phyloP scores from a whole-genome alignment of 2,113 vertebrate species.

The Eurystomus gularis region DNA sequence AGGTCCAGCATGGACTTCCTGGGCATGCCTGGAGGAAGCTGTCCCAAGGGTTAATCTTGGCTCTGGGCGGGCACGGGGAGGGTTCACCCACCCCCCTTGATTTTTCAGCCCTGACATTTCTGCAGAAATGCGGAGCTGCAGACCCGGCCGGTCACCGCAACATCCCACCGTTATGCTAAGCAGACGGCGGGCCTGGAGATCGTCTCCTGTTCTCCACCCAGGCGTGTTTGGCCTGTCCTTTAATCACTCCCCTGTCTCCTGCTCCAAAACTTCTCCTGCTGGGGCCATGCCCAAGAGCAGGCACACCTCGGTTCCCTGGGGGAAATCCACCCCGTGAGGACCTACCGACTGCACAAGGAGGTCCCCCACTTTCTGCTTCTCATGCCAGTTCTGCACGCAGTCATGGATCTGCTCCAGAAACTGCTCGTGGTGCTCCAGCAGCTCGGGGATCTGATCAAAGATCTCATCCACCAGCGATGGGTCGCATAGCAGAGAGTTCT shows the following conservation, averaged over 20 bases:
- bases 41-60: constrained; percentile 53
- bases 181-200: constrained; percentile 56
- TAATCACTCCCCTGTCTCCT: constrained; percentile 1
- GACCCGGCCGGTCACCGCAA: neutral
- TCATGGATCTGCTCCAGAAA: constrained; percentile 91
- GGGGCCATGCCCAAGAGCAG: neutral
- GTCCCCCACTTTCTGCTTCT: constrained; percentile 92
- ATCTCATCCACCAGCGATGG: constrained; percentile 95
- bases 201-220: constrained; percentile 33
- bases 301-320: neutral
- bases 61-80: neutral
- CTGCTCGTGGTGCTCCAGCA: constrained; percentile 95
- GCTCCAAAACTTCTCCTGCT: neutral
- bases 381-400: constrained; percentile 91
- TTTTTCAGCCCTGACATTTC: constrained; percentile 27
- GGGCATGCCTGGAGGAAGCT: neutral
- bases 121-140: constrained; percentile 7
- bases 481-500: constrained; percentile 89
- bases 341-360: constrained; percentile 93
- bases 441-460: constrained; percentile 97
- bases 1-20: neutral
- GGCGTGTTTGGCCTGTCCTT: neutral
- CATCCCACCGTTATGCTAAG: constrained; percentile 18
- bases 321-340: neutral
- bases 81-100: neutral